phyloP scores from a whole-genome alignment of 2,113 vertebrate species.

The Podarcis raffonei region DNA sequence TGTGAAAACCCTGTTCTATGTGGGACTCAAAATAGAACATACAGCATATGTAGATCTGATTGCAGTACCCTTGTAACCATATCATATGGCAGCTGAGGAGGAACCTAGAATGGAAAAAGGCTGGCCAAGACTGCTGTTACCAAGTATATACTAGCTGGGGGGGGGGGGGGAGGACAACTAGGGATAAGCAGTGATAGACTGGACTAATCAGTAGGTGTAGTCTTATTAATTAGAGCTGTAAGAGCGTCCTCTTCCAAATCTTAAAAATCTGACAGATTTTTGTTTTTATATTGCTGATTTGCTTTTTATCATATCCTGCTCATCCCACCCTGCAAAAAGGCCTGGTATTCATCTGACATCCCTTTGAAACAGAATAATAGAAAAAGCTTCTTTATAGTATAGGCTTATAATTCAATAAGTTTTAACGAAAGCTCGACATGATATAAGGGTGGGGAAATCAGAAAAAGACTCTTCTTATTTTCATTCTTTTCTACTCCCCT shows the following conservation, averaged over 20 bases:
- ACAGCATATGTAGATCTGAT: constrained; percentile 41
- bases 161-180: not conserved
- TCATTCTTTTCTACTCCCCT: too few relatives aligned
- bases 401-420: not conserved
- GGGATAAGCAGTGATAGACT: not conserved
- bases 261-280: not conserved
- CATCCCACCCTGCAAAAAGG: not conserved
- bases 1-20: constrained; percentile 16
- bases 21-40: constrained; percentile 36
- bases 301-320: not conserved
- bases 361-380: not conserved
- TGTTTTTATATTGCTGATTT: not conserved
- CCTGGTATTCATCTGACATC: not conserved
- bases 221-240: not conserved
- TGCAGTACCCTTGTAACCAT: constrained; percentile 47
- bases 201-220: not conserved
- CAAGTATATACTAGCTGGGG: not conserved
- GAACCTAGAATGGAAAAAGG: constrained; percentile 4
- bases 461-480: not conserved
- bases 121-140: not conserved
- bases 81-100: constrained; percentile 41
- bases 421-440: not conserved
- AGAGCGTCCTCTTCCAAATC: not conserved
- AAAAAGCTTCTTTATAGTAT: constrained; percentile 11
- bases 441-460: not conserved